Conservation (phyloP, 2,797 vertebrate species). For the Catostomus latipinnis region DNA sequence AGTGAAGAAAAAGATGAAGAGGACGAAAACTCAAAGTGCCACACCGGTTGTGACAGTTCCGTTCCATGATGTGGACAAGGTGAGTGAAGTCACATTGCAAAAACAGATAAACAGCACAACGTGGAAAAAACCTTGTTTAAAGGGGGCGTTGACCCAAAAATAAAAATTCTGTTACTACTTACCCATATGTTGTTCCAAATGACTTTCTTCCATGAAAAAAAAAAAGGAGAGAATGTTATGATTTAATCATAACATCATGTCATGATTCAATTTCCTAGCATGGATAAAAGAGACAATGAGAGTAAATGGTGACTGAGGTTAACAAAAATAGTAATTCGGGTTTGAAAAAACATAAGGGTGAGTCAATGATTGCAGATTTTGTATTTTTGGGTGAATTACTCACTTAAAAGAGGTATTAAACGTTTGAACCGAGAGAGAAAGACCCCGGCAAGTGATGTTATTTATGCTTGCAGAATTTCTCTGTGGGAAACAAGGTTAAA, state of each 20-base stretch:
- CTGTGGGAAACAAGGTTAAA: slow-evolving; percentile 31
- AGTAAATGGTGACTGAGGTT: too few relatives aligned
- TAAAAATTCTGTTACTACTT: too few relatives aligned
- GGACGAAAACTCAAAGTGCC: slow-evolving; percentile 63
- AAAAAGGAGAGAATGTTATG: too few relatives aligned
- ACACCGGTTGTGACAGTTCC: slow-evolving; percentile 72
- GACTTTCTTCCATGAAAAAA: too few relatives aligned
- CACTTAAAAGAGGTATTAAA: slow-evolving; percentile 6
- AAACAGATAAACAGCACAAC: not conserved
- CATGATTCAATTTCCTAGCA: too few relatives aligned
- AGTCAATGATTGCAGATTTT: too few relatives aligned
- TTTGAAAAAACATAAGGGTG: too few relatives aligned
- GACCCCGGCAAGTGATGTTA: not conserved
- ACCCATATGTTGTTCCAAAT: too few relatives aligned
- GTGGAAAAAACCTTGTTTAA: slow-evolving; percentile 27
- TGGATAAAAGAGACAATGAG: too few relatives aligned
- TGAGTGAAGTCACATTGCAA: slow-evolving; percentile 26
- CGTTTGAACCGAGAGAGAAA: slow-evolving; percentile 18
- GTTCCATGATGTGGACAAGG: slow-evolving; percentile 68
- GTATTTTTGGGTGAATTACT: too few relatives aligned
- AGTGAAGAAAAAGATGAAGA: slow-evolving; percentile 63
- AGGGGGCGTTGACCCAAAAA: not conserved
- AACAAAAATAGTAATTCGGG: too few relatives aligned
- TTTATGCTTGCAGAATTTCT: slow-evolving; percentile 25
- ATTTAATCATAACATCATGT: too few relatives aligned